These are phyloP conservation scores for Tryphoninae sp. DNA, from an alignment of 2,888 invertebrate genomes.

Conservation along the genomic window DNA sequence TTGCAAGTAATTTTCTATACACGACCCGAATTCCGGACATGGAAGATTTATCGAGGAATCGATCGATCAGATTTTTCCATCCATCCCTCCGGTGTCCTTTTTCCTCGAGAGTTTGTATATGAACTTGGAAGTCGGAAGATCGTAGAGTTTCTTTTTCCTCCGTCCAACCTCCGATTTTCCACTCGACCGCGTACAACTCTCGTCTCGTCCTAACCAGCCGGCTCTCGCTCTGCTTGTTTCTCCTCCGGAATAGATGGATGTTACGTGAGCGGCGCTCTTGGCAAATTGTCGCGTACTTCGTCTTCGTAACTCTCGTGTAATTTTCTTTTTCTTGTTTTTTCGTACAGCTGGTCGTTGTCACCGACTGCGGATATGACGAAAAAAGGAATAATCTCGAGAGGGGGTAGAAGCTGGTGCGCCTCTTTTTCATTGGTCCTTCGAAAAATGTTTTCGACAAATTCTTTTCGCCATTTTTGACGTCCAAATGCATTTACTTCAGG, in stretches of 20 bases:
- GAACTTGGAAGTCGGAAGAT: conserved; percentile 2
- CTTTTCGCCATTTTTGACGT: background rate
- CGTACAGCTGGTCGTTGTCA: conserved; percentile 12
- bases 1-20: no score
- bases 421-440: background rate
- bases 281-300: conserved; percentile 54
- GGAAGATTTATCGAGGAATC: no score
- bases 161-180: conserved; percentile 26
- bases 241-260: conserved; percentile 39
- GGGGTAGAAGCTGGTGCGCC: background rate
- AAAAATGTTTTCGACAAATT: background rate
- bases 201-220: conserved; percentile 6
- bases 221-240: conserved; percentile 4
- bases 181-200: background rate
- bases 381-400: background rate
- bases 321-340: conserved; percentile 2
- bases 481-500: background rate
- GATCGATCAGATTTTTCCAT: no score
- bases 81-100: no score
- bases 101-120: background rate
- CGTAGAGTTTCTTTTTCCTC: background rate
- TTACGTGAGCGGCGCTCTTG: conserved; percentile 44
- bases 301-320: conserved; percentile 41
- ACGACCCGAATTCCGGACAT: no score
- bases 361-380: background rate